A percentile compares a stretch with the other conserved stretches of the same genome.
Evolutionary conservation across 2,888 invertebrate genomes (phyloP).

Genomic region (Petrolisthes manimaculis): DNA sequence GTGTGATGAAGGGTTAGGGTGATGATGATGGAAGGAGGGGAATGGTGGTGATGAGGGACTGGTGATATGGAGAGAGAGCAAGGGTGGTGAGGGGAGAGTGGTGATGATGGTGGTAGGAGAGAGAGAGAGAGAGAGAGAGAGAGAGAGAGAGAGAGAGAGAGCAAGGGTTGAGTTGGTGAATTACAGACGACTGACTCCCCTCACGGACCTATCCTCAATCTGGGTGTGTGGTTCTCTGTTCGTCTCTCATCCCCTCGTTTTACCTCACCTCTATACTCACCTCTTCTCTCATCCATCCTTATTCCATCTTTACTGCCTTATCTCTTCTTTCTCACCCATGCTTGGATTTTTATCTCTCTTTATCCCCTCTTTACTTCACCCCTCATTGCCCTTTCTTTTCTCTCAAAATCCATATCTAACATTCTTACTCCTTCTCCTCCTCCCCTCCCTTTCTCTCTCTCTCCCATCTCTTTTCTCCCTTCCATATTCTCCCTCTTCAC

Average conservation of each 20-base stretch:
- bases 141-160: conserved; percentile 21
- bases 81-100: conserved; percentile 16
- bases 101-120: too few species aligned
- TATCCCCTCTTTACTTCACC: neutral
- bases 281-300: neutral
- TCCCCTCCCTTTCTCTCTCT: neutral
- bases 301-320: neutral
- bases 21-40: neutral
- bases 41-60: neutral
- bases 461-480: neutral
- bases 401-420: neutral
- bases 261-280: neutral
- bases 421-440: neutral
- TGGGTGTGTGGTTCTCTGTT: neutral
- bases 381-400: neutral
- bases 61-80: neutral
- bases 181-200: too few species aligned
- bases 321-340: neutral
- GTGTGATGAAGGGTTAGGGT: neutral
- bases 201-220: neutral
- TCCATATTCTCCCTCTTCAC: neutral
- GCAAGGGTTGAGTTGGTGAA: too few species aligned
- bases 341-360: neutral
- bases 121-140: conserved; percentile 19
- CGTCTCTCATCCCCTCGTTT: neutral